Base-by-base conservation (phyloP, 2,888 invertebrate species). In the Agrochola circellaris region DNA sequence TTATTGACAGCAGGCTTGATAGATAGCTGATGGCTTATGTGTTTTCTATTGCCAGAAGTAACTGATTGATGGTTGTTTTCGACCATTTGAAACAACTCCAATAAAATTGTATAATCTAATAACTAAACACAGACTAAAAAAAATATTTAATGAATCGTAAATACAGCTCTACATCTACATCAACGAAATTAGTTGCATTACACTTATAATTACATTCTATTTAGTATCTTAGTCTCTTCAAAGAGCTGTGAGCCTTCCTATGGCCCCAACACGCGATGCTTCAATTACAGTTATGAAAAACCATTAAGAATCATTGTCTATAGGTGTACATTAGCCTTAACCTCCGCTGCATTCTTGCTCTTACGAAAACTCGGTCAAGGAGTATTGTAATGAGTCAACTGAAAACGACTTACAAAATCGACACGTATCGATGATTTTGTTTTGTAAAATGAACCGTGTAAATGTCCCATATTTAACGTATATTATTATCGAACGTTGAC, bases 341-440 rank as follows among this genome's bases (percentile, higher is more conserved):
- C 72, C 87, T 86, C 73, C 11, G 38, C n/a, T 73, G 69, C 58
- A 75, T 86, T 76, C 80, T 83, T 79, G 62, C 48, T 83, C 72
- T 70, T 73, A 73, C 69, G 48, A 73, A 75, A 84, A 74, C 80
- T 79, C 73, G 81, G 87, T 75, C 83, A 84, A 79, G 87, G 83
- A 69, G 30, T 64, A 70, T 69, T 73, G 84, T 83, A 87, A 83
- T 87, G 74, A 86, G 74, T 75, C 74, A 86, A 66, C 74, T 84
- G 83, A 87, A 84, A 83, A 86, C 67, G 11, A 20, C 56, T 69
- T 68, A 60, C 54, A 69, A 77, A 71, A 83, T 83, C 34, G 58
- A 62, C 56, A 42, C 45, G 60, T 66, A 64, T 73, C 34, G 26
- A 38, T 7, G 20, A 38, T 42, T 64, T 68, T 64, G 30, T 64